Conservation (phyloP, 2,888 invertebrate genomes). For the Galerucella calmariensis region DNA sequence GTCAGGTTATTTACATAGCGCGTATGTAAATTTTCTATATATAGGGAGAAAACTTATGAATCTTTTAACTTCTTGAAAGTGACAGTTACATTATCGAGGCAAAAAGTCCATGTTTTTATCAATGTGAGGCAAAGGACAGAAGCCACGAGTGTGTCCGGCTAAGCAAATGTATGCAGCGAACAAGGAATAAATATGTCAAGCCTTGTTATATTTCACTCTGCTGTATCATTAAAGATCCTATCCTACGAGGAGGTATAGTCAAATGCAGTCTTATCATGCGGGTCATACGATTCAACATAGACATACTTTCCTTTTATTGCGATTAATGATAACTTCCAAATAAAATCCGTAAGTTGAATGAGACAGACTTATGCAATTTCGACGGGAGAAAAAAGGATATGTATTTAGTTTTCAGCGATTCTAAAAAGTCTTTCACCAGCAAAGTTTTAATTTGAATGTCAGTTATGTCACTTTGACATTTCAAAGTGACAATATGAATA, state of each 20-base stretch:
- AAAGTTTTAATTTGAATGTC: no score
- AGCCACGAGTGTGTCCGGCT: neutral
- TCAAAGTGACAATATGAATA: no score
- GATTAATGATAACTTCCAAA: no score
- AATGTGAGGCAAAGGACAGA: neutral
- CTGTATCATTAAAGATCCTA: neutral
- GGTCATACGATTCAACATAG: no score
- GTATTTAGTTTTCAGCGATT: no score
- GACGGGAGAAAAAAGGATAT: no score
- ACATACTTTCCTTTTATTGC: no score
- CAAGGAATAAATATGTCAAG: neutral
- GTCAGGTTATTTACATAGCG: slow-evolving; percentile 31
- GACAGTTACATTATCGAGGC: slow-evolving; percentile 30
- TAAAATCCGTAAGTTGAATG: no score
- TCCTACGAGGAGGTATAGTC: neutral
- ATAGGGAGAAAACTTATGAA: slow-evolving; percentile 29
- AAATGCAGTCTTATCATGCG: no score
- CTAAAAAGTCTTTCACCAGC: no score
- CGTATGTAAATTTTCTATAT: slow-evolving; percentile 27
- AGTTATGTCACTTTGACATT: no score
- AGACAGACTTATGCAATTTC: no score
- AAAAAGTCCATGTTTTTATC: neutral
- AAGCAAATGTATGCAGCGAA: neutral
- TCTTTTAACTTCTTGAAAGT: slow-evolving; percentile 25
- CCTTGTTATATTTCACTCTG: neutral